Evolutionary conservation across 2,888 invertebrate genomes (phyloP), one percentile per base, ranked within the genome.

Genomic region (Nebria salina): DNA sequence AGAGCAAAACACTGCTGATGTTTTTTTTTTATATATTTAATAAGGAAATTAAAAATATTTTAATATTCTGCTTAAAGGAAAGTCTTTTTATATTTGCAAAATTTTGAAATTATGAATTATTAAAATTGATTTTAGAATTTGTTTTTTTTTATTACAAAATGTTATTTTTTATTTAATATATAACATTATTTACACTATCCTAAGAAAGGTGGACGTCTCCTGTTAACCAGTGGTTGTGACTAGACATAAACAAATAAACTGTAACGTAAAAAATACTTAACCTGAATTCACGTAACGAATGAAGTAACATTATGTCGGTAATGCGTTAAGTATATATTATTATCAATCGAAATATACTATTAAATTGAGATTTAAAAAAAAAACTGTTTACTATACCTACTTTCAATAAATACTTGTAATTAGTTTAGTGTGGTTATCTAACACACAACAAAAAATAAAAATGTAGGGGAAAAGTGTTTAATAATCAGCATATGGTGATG

Each of bases 311-410:
- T 54, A 54, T 54, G 54, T 34, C 2, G 34, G 34, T 54, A 54
- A 54, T 54, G 54, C 54, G 54, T 54, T 54, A 54, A 54, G 54
- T 54, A 54, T 54, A 54, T 54, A 54, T 54, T 54, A 54, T 54
- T 54, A 54, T 13, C 7, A 54, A 54, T 54, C 54, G 13, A 54
- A 54, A 54, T 54, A 54, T 54, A 13, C 13, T 54, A 54, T 54
- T 54, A 54, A 13, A 54, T 54, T 54, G 54, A 54, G 13, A 54
- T 7, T 2, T 0, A 2, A 8, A 54, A 43, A 54, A 54, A 54
- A 34, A 34, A 34, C 34, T 34, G 34, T 34, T 34, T 54, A 54
- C 2, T 11, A 54, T 11, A 11, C 13, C 54, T 54, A 54, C 54
- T 54, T 8, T 54, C 11, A 54, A 54, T 54, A 54, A 54, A 54